Percentiles rank a stretch among this genome's conserved stretches.
Conservation (phyloP, 2,797 vertebrate genomes). For the Neopelma chrysocephalum region DNA sequence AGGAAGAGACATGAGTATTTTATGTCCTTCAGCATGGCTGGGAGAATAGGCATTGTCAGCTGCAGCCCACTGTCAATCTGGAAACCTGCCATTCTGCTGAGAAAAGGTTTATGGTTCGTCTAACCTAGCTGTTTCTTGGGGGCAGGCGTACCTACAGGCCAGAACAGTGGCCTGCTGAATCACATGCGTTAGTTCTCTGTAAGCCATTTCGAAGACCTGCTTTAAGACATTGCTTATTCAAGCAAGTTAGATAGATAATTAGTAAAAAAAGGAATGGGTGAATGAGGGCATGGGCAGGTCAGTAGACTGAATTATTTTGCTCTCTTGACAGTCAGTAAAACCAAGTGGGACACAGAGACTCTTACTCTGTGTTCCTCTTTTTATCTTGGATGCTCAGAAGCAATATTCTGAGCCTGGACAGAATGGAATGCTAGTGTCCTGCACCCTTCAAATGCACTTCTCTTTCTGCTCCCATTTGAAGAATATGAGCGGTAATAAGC, state of each 20-base stretch:
- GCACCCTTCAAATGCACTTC: neutral
- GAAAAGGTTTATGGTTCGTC: slow-evolving; percentile 28
- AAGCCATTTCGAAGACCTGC: neutral
- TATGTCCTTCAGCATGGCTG: slow-evolving; percentile 33
- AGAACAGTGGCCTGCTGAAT: neutral
- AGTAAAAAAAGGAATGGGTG: neutral
- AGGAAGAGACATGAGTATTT: slow-evolving; percentile 45
- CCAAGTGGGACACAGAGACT: neutral
- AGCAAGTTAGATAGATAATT: slow-evolving; percentile 57
- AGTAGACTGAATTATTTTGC: neutral
- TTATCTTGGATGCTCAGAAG: neutral
- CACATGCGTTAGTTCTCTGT: fast-evolving
- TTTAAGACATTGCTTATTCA: slow-evolving; percentile 35
- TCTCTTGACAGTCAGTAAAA: neutral
- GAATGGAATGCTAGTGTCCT: neutral
- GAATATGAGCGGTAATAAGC: neutral
- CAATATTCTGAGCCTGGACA: neutral
- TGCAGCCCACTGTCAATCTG: slow-evolving; percentile 45
- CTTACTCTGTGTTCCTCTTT: neutral
- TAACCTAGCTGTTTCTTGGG: slow-evolving; percentile 12
- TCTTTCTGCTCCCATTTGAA: neutral
- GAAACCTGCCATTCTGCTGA: slow-evolving; percentile 55
- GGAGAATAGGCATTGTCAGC: slow-evolving; percentile 39
- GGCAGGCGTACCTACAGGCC: neutral
- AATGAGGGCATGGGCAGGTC: neutral